A percentile compares a stretch with the other conserved stretches of the same genome.
Conservation (phyloP, 2,797 vertebrate species). For the Botia almorhae region DNA sequence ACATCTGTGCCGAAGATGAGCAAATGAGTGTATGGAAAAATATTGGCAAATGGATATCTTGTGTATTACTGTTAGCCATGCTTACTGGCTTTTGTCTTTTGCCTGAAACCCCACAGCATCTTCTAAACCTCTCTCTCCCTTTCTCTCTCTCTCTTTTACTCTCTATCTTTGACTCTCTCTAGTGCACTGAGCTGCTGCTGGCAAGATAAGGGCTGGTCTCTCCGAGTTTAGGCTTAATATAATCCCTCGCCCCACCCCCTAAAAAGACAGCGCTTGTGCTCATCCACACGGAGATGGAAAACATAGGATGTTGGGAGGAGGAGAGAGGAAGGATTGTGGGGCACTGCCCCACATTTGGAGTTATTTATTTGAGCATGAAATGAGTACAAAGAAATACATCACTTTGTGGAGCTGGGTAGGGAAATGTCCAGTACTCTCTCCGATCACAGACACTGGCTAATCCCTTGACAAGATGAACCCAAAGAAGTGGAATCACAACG, state of each 20-base stretch:
- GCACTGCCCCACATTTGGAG: conserved; percentile 68
- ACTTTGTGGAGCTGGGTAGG: conserved; percentile 50
- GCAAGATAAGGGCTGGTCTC: conserved; percentile 81
- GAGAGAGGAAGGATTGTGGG: conserved; percentile 61
- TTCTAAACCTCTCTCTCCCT: conserved; percentile 9
- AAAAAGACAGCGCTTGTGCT: conserved; percentile 75
- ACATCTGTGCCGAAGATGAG: conserved; percentile 39
- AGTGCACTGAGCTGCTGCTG: conserved; percentile 72
- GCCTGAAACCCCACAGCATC: conserved; percentile 49
- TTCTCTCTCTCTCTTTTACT: conserved; percentile 55
- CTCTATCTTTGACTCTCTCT: conserved; percentile 67
- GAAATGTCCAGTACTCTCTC: conserved; percentile 65
- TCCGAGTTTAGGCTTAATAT: conserved; percentile 81
- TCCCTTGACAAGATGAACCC: conserved; percentile 75
- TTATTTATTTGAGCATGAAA: conserved; percentile 71
- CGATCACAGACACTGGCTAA: conserved; percentile 77
- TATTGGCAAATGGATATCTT: conserved; percentile 61
- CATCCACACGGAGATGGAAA: conserved; percentile 72
- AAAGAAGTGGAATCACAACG: conserved; percentile 72
- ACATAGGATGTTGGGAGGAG: conserved; percentile 50
- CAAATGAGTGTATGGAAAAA: conserved; percentile 25
- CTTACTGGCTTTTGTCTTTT: conserved; percentile 49
- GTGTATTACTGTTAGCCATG: conserved; percentile 59
- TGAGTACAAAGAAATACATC: conserved; percentile 69
- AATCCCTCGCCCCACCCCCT: conserved; percentile 79